These are phyloP conservation scores for Cyanoliseus patagonus DNA, from an alignment of 2,113 vertebrate species.

Conservation along the genomic window DNA sequence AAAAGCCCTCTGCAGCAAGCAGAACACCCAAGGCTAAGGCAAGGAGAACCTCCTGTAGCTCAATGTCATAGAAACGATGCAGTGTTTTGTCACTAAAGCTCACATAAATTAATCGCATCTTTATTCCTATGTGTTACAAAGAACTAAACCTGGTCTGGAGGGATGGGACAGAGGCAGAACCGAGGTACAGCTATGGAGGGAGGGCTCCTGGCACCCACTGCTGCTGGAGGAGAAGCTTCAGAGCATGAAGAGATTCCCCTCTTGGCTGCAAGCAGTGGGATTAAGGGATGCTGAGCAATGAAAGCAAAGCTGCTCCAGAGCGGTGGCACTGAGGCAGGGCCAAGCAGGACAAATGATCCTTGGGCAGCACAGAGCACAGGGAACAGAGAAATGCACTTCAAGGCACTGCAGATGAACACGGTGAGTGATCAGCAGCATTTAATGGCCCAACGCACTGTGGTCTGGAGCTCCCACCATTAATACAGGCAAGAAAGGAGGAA, in stretches of 20 bases:
- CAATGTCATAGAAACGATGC: background rate
- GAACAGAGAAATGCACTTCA: slow-evolving; percentile 15
- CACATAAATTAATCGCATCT: background rate
- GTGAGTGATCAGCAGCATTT: slow-evolving; percentile 62
- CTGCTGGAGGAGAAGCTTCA: background rate
- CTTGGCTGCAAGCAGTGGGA: background rate
- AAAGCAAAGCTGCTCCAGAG: background rate
- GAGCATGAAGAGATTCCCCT: background rate
- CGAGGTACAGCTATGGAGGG: background rate
- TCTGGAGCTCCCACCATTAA: slow-evolving; percentile 5
- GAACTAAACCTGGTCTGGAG: background rate
- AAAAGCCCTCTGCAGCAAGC: slow-evolving; percentile 16
- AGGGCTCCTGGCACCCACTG: background rate
- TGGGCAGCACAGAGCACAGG: background rate
- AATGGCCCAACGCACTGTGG: slow-evolving; percentile 14
- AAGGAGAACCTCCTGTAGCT: background rate
- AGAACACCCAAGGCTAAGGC: background rate
- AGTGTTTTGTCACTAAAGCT: background rate
- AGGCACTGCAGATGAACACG: slow-evolving; percentile 50
- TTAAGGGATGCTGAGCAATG: background rate
- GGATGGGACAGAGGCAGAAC: background rate
- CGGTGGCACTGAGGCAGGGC: background rate
- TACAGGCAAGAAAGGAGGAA: slow-evolving; percentile 46
- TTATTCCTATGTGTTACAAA: background rate
- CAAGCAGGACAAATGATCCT: background rate